These are phyloP conservation scores for Charaxes varanes DNA, from an alignment of 1,140 invertebrate species.

Conservation along the genomic window DNA sequence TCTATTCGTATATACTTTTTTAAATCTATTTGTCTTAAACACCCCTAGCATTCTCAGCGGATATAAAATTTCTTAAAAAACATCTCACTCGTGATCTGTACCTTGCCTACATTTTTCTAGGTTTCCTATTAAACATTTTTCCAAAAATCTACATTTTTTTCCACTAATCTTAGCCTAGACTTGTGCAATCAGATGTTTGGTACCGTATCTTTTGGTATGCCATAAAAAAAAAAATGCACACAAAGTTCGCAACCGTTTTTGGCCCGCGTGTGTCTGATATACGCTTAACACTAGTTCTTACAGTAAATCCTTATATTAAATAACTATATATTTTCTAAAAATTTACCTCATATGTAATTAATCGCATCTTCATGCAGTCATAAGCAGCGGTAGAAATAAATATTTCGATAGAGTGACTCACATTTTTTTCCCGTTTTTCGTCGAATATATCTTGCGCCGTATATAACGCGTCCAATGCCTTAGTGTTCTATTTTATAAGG, in stretches of 20 bases:
- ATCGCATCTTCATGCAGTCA: constrained; percentile 45
- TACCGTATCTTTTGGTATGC: constrained; percentile 23
- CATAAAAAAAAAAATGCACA: constrained; percentile 15
- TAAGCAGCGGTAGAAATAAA: constrained; percentile 55
- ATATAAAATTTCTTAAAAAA: constrained; percentile 61
- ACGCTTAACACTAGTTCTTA: constrained; percentile 34
- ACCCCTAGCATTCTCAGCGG: constrained; percentile 35
- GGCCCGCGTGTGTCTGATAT: constrained; percentile 53
- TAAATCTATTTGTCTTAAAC: constrained; percentile 22
- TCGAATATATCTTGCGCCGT: constrained; percentile 7
- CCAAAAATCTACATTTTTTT: constrained; percentile 67
- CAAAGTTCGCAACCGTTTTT: constrained; percentile 41
- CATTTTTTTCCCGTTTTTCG: constrained; percentile 40
- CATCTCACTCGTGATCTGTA: constrained; percentile 50
- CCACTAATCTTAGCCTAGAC: constrained; percentile 50
- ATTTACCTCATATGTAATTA: constrained; percentile 31
- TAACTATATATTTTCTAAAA: constrained; percentile 56
- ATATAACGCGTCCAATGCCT: constrained; percentile 4
- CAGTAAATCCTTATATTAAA: constrained; percentile 20
- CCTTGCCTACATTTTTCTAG: constrained; percentile 41
- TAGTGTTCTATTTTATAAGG: constrained; percentile 3
- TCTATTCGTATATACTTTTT: constrained; percentile 34
- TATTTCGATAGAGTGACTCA: constrained; percentile 58
- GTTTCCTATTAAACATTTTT: constrained; percentile 63
- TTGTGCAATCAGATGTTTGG: constrained; percentile 52